Base-by-base conservation (phyloP, 30 jellyfish, hydroid and myxozoan species). In the Aurelia sp. region DNA sequence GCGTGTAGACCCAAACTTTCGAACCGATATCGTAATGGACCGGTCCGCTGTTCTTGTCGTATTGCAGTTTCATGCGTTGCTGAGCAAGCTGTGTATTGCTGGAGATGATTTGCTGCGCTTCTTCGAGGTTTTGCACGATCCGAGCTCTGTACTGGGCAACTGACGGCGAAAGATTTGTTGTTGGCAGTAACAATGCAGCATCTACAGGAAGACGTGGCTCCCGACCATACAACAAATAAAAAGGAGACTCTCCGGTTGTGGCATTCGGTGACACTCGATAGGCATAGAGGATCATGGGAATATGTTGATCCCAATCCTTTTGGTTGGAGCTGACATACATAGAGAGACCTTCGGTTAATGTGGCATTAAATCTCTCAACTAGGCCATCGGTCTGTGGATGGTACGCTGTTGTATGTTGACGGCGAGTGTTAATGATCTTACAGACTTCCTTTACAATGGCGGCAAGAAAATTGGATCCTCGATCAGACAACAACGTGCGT, bases 11-110 rank as follows among this genome's bases (percentile, higher is more conserved):
- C 33, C 33, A 27, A 27, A 27, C 33, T 27, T 27, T 27, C 2
- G 33, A 27, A 27, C 33, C 33, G 33, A 27, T 27, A 0, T 27
- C 33, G 33, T 27, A 27, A 27, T 27, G 10, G 44, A 71, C 78
- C 0, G 76, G 85, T 5, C 79, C 60, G 35, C 66, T 47, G 61
- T 37, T 19, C 31, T 61, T 48, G 52, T 82, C 92, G 71, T 69
- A 69, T 8, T 82, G 92, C 30, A 21, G 40, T 68, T 82, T 82
- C 92, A 52, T 74, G 3, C 74, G 73, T 53, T 74, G 74, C 61
- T 74, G 72, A n/a, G 86, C 86, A 31, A 74, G 86, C 86, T 74
- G 86, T 40, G 86, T 74, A 52, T 74, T 74, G 17, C 61, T 19
- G 15, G 66, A 52, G 21, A 71, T 71, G 15, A 71, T 37, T 23